Percentiles rank a stretch among this genome's conserved stretches.
Conservation (phyloP, 2,888 invertebrate genomes). For the Lampropteryx suffumata region DNA sequence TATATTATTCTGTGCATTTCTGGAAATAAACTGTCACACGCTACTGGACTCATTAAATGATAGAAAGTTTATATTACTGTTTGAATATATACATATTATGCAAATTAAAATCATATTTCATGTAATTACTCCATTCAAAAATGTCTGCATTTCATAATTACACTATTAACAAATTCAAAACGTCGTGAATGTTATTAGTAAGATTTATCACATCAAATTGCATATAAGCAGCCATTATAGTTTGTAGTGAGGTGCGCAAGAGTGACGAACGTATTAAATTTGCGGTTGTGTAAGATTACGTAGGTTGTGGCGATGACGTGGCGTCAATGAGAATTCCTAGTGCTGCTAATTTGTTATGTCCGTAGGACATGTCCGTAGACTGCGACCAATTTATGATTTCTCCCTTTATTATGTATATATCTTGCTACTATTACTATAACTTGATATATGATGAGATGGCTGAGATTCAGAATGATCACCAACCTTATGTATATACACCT, state of each 20-base stretch:
- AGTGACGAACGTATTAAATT: constrained; percentile 34
- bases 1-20: too few species aligned
- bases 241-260: constrained; percentile 30
- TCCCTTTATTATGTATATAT: too few species aligned
- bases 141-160: not conserved
- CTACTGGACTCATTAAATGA: too few species aligned
- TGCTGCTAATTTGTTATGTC: constrained; percentile 23
- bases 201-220: not conserved
- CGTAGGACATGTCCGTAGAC: constrained; percentile 1
- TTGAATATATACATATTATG: too few species aligned
- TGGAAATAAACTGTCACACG: too few species aligned
- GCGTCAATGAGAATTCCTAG: constrained; percentile 35
- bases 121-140: not conserved
- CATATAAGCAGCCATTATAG: constrained; percentile 1
- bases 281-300: constrained; percentile 42
- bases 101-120: not conserved
- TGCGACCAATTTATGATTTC: too few species aligned
- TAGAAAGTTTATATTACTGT: too few species aligned
- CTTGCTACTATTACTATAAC: not conserved
- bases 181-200: not conserved
- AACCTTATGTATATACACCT: too few species aligned
- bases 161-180: not conserved
- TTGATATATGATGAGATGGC: too few species aligned
- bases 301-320: constrained; percentile 30
- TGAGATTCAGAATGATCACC: too few species aligned